phyloP scores from a whole-genome alignment of 2,888 invertebrate species.

The Dysmachus trigonus region DNA sequence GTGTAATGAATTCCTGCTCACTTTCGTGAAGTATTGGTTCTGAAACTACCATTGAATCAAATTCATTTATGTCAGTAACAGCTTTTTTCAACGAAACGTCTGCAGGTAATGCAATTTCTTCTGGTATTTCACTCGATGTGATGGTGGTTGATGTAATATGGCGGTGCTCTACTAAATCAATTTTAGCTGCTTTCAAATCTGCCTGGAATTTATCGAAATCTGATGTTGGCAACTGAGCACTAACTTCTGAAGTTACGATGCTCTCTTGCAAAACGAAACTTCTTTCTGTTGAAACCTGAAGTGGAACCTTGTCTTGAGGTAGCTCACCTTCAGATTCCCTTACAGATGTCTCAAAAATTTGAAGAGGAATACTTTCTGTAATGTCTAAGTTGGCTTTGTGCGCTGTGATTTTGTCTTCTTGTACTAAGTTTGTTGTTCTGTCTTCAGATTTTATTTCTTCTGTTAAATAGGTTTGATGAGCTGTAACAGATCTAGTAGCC shows the following conservation, averaged over 20 bases:
- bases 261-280: slow-evolving; percentile 66
- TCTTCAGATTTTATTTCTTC: slow-evolving; percentile 75
- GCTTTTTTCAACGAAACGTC: slow-evolving; percentile 65
- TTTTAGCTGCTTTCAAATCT: slow-evolving; percentile 68
- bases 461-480: slow-evolving; percentile 73
- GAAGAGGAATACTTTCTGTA: slow-evolving; percentile 70
- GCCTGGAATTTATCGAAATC: slow-evolving; percentile 66
- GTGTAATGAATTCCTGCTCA: slow-evolving; percentile 68
- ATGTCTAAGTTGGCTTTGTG: slow-evolving; percentile 69
- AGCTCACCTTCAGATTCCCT: slow-evolving; percentile 76
- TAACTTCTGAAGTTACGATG: slow-evolving; percentile 70
- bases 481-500: slow-evolving; percentile 72
- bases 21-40: slow-evolving; percentile 74
- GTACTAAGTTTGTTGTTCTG: slow-evolving; percentile 71
- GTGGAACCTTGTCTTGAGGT: slow-evolving; percentile 59
- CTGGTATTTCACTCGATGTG: slow-evolving; percentile 71
- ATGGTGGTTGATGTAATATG: slow-evolving; percentile 70
- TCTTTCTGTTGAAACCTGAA: slow-evolving; percentile 62
- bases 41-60: slow-evolving; percentile 70
- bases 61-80: slow-evolving; percentile 65
- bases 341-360: slow-evolving; percentile 67
- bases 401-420: slow-evolving; percentile 70
- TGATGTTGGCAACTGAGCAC: slow-evolving; percentile 73
- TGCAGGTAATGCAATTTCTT: slow-evolving; percentile 64
- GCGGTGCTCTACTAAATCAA: slow-evolving; percentile 71